Evolutionary conservation across 2,113 vertebrate species (phyloP), one percentile per base, ranked within the genome.

Genomic region (Microcebus jonahi): DNA sequence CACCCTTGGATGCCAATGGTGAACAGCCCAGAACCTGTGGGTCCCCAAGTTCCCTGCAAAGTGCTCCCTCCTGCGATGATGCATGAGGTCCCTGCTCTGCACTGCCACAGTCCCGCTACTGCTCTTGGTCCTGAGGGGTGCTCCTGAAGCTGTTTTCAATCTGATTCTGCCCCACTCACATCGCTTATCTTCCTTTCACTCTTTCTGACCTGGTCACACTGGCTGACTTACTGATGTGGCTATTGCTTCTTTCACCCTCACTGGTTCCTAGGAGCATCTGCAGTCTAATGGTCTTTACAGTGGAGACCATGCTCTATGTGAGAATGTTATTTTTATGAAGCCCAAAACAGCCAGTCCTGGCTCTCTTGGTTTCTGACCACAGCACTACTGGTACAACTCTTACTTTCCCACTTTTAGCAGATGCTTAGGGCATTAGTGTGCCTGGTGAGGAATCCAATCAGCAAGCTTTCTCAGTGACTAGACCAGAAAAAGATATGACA

Each of bases 211-310:
- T 21, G 23, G 39, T 50, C 8, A 11, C 21, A 29, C 87, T 21
- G 14, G 6, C 3, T 17, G 10, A 42, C 21, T 10, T 10, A 36
- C 23, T 13, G 5, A 2, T 17, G 27, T 14, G 2, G 4, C n/a
- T 31, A 59, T 15, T 92, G 83, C 6, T 9, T 34, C 76, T 29
- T 50, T 63, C 34, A 21, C 20, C 20, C 8, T 71, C 23, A 0
- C 11, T 15, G 4, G 21, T 8, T 95, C 31, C 15, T 1, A 57
- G 42, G 61, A 23, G 15, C 15, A 8, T 70, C 75, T 65, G n/a
- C 2, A 5, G 5, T 42, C 59, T 10, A 53, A 70, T 23, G 14
- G 36, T 73, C 18, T 68, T 29, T 20, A 65, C 13, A 76, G 27
- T 45, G n/a, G 7, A n/a, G 27, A 31, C 8, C 8, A 55, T 55